Percentiles rank a stretch among this genome's conserved stretches.
These are phyloP conservation scores for Psilopsiagon aurifrons DNA, from an alignment of 2,113 vertebrate genomes.

Conservation along the genomic window DNA sequence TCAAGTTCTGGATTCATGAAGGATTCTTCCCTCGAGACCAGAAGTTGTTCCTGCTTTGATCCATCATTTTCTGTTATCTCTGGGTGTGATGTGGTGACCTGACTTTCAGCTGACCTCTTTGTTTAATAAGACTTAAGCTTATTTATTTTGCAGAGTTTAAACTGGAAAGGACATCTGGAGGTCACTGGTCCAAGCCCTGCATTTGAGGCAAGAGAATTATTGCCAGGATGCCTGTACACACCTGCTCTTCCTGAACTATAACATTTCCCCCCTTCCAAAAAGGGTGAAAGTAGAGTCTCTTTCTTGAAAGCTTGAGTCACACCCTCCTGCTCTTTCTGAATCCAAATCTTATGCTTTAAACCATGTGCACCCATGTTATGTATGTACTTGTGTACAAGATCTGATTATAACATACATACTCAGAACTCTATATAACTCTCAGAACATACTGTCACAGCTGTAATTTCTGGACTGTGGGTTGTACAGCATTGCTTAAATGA, in stretches of 20 bases:
- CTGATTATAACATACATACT: not conserved
- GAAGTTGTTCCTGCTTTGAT: not conserved
- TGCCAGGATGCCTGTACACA: not conserved
- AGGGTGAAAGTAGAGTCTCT: not conserved
- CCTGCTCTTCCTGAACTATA: not conserved
- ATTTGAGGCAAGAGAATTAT: not conserved
- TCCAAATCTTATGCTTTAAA: not conserved
- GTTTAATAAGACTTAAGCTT: not conserved
- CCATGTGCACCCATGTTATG: not conserved
- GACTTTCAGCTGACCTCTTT: not conserved
- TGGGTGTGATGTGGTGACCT: not conserved
- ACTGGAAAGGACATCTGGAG: not conserved
- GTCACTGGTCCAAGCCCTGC: not conserved
- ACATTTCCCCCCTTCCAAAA: not conserved
- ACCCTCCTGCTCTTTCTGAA: not conserved
- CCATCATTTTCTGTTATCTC: not conserved
- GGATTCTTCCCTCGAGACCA: not conserved
- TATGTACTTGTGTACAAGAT: not conserved
- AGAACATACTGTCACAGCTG: not conserved
- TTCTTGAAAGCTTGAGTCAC: not conserved
- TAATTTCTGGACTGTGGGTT: not conserved
- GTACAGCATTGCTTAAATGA: not conserved
- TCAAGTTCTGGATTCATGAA: not conserved
- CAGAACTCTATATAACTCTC: not conserved
- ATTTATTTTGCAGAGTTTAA: slow-evolving; percentile 5